Conservation (phyloP, 2,888 invertebrate genomes). For the Pseudeuparius sepicola region DNA sequence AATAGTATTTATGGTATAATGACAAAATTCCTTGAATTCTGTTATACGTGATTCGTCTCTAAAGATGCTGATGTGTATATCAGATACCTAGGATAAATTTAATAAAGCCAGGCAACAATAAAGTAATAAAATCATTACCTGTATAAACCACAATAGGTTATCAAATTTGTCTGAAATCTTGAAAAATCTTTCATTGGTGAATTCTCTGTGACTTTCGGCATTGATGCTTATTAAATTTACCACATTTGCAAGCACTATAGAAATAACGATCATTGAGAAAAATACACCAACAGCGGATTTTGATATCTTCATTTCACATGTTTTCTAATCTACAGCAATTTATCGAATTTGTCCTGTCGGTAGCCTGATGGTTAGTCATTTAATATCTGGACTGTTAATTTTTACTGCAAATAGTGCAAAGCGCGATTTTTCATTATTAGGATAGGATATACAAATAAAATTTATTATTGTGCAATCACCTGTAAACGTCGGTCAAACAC, state of each 20-base stretch:
- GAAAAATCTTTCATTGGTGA: constrained; percentile 33
- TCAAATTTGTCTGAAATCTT: constrained; percentile 46
- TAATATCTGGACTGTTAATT: no score
- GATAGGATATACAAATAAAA: no score
- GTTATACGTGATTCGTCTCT: constrained; percentile 62
- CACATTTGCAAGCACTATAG: constrained; percentile 57
- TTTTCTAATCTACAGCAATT: no score
- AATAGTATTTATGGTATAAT: constrained; percentile 58
- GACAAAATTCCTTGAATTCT: constrained; percentile 72
- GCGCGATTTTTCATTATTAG: no score
- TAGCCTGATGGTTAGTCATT: no score
- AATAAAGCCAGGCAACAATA: constrained; percentile 1
- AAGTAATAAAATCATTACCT: constrained; percentile 42
- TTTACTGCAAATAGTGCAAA: no score
- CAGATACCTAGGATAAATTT: constrained; percentile 59
- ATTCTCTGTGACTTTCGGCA: constrained; percentile 26
- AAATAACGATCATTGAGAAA: constrained; percentile 52
- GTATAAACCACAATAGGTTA: constrained; percentile 66
- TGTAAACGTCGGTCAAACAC: no score
- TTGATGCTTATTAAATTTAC: constrained; percentile 57
- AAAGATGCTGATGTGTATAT: constrained; percentile 82
- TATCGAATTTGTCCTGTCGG: no score
- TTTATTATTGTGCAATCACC: no score
- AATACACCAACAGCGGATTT: constrained; percentile 52
- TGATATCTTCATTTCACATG: constrained; percentile 61